A percentile compares a stretch with the other conserved stretches of the same genome.
These are phyloP conservation scores for Therioaphis trifolii DNA, from an alignment of 2,888 invertebrate genomes.

Conservation along the genomic window DNA sequence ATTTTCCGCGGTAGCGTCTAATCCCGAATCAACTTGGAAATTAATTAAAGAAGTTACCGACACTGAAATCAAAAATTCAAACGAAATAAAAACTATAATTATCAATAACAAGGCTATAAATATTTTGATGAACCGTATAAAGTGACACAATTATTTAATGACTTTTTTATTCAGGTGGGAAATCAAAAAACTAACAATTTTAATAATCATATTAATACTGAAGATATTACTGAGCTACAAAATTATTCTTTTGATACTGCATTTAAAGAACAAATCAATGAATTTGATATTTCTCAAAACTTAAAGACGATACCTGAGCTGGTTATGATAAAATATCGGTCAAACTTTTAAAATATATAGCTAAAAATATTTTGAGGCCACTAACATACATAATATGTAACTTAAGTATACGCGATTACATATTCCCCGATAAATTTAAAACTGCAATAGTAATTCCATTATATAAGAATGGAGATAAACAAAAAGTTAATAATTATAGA, in stretches of 20 bases:
- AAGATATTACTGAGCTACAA: constrained; percentile 8
- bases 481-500: too few species aligned
- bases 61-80: too few species aligned
- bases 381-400: too few species aligned
- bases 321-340: constrained; percentile 8
- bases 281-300: not conserved
- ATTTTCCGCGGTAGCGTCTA: not conserved
- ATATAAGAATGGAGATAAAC: constrained; percentile 3
- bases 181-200: constrained; percentile 6
- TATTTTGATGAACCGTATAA: constrained; percentile 10
- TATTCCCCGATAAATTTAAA: constrained; percentile 17
- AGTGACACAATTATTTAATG: constrained; percentile 11
- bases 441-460: constrained; percentile 13
- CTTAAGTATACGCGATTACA: too few species aligned
- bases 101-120: too few species aligned
- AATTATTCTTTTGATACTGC: constrained; percentile 4
- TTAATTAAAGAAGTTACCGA: constrained; percentile 8
- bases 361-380: not conserved
- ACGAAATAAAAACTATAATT: too few species aligned
- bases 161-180: constrained; percentile 9
- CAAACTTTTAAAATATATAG: constrained; percentile 20
- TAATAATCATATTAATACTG: constrained; percentile 14
- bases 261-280: constrained; percentile 13
- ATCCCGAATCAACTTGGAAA: too few species aligned
- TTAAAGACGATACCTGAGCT: not conserved